Conservation (phyloP, 2,888 invertebrate genomes). For the Diogma glabrata region DNA sequence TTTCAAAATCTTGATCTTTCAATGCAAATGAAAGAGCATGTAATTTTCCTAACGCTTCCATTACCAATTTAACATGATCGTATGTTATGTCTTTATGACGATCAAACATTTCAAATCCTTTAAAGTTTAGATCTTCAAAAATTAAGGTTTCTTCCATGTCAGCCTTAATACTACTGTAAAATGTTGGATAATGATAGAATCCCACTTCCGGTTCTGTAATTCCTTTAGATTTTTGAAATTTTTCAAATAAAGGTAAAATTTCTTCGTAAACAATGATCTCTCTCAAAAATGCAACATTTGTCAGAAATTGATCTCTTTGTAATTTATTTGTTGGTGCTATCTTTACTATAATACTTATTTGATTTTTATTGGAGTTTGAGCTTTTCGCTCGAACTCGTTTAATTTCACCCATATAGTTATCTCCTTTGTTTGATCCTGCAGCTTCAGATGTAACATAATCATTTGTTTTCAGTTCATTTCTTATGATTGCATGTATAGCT, state of each 20-base stretch:
- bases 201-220: conserved; percentile 15
- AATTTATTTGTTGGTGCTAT: conserved; percentile 27
- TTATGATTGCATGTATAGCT: too few species aligned
- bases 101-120: conserved; percentile 36
- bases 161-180: conserved; percentile 22
- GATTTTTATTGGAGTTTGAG: too few species aligned
- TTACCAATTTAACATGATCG: conserved; percentile 31
- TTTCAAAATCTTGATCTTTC: conserved; percentile 16
- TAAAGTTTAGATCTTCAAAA: conserved; percentile 37
- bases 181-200: conserved; percentile 25
- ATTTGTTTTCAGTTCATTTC: too few species aligned
- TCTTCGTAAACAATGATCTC: conserved; percentile 28
- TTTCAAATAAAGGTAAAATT: conserved; percentile 24
- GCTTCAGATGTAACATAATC: too few species aligned
- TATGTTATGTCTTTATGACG: conserved; percentile 32
- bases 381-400: too few species aligned
- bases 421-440: too few species aligned
- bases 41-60: conserved; percentile 37
- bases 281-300: conserved; percentile 27
- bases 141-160: conserved; percentile 37
- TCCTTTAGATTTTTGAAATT: conserved; percentile 25
- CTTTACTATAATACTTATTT: too few species aligned
- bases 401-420: too few species aligned
- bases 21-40: conserved; percentile 39
- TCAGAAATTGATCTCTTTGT: conserved; percentile 28